Percentiles rank a stretch among this genome's conserved stretches.
These are phyloP conservation scores for Galagoides demidoff DNA, from an alignment of 2,797 vertebrate genomes.

Conservation along the genomic window DNA sequence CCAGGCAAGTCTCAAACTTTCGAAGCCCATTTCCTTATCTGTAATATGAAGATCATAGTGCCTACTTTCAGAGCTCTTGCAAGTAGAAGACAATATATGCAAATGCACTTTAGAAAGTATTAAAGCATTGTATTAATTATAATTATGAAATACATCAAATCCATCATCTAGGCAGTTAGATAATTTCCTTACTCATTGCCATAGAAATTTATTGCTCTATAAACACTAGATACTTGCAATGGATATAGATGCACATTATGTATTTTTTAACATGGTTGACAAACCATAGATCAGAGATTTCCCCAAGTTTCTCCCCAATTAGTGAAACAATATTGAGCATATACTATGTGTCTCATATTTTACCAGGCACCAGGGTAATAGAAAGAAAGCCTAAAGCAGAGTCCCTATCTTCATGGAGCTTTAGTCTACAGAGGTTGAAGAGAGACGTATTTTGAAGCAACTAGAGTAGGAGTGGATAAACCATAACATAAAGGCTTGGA, in stretches of 20 bases:
- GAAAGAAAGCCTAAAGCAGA: background rate
- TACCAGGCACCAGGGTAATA: background rate
- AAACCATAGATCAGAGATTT: background rate
- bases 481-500: too few relatives aligned
- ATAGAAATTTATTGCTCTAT: conserved; percentile 18
- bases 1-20: background rate
- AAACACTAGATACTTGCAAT: background rate
- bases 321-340: background rate
- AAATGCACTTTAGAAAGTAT: conserved; percentile 22
- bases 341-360: background rate
- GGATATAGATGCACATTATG: background rate
- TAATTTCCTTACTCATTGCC: background rate
- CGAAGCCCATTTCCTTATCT: background rate
- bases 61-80: background rate
- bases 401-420: background rate
- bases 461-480: background rate
- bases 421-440: conserved; percentile 16
- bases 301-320: background rate
- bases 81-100: background rate
- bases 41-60: background rate
- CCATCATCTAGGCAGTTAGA: conserved; percentile 3
- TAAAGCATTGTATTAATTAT: background rate
- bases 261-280: background rate
- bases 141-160: conserved; percentile 19
- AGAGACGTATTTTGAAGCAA: conserved; percentile 9